Percentiles rank a stretch among this genome's conserved stretches.
These are phyloP conservation scores for Amphipoea lucens DNA, from an alignment of 2,888 invertebrate species.

Conservation along the genomic window DNA sequence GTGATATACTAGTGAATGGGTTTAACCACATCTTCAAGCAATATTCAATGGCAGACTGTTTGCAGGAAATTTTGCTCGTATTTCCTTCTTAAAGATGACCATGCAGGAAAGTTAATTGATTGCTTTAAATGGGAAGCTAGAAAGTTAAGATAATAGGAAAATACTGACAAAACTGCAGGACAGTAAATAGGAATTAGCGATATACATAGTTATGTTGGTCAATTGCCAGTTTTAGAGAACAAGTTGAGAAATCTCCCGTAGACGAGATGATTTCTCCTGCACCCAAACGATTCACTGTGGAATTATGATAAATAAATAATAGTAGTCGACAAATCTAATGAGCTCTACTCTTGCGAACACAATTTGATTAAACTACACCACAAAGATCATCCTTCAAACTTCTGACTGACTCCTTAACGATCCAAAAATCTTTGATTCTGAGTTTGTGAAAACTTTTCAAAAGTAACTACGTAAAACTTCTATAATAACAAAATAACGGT, in stretches of 20 bases:
- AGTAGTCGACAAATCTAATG: background rate
- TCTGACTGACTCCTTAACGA: background rate
- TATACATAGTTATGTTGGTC: too few relatives aligned
- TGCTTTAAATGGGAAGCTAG: background rate
- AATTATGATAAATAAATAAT: background rate
- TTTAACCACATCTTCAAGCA: background rate
- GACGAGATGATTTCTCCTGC: too few relatives aligned
- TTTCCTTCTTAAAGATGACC: background rate
- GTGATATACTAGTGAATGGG: background rate
- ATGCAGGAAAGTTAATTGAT: background rate
- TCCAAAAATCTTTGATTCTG: background rate
- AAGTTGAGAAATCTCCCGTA: background rate
- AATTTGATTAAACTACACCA: background rate
- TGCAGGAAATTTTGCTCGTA: background rate
- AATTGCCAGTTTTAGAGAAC: background rate
- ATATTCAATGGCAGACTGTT: background rate
- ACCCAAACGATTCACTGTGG: background rate
- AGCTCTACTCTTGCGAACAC: background rate
- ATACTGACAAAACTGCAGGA: background rate
- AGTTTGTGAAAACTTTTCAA: background rate
- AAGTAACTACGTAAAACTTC: background rate
- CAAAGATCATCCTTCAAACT: background rate
- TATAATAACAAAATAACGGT: constrained; percentile 8
- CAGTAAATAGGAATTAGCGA: background rate
- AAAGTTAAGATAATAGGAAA: background rate